Evolutionary conservation across 2,888 invertebrate genomes (phyloP), one percentile per base, ranked within the genome.

Genomic region (Eurytoma adleriae): DNA sequence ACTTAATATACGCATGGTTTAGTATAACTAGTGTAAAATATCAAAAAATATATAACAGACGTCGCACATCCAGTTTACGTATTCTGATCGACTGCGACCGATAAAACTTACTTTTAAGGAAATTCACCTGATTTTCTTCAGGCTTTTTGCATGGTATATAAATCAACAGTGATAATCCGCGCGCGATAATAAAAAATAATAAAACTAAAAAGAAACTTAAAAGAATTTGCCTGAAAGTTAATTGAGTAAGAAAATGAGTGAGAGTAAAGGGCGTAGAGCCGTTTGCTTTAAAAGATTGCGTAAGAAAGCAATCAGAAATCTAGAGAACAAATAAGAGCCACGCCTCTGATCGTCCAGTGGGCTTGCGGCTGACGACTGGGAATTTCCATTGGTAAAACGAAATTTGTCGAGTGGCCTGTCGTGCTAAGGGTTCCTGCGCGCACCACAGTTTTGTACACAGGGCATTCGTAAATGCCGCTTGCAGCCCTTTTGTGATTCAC

Each of bases 331-430:
- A 93, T 91, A 59, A 93, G 84, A 1, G 94, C 94, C 4, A 93
- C 94, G 7, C 94, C 94, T 82, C 94, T 88, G 86, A 93, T 92
- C 27, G 94, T 93, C 94, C 94, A 94, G 85, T 94, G 94, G 2
- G 90, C 89, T 86, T 93, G 92, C 0, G 91, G 87, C 81, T 91
- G 89, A 64, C 90, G 85, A n/a, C 93, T 93, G 0, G 94, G 94
- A 67, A 94, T 88, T 88, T 93, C 93, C 88, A 94, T 92, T 1
- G 93, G 91, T 50, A 94, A 90, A 57, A 95, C 93, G 87, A 94
- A 94, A 90, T 94, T 95, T 10, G 94, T 94, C 4, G 94, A 94
- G 89, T 94, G 94, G 12, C 94, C 94, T 0, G 94, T 94, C 0
- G 94, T 94, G 54, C 94, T 94, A 13, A 95, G 89, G 0, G 92